Conservation (phyloP, 2,797 vertebrate species). For the Sebastes alutus region DNA sequence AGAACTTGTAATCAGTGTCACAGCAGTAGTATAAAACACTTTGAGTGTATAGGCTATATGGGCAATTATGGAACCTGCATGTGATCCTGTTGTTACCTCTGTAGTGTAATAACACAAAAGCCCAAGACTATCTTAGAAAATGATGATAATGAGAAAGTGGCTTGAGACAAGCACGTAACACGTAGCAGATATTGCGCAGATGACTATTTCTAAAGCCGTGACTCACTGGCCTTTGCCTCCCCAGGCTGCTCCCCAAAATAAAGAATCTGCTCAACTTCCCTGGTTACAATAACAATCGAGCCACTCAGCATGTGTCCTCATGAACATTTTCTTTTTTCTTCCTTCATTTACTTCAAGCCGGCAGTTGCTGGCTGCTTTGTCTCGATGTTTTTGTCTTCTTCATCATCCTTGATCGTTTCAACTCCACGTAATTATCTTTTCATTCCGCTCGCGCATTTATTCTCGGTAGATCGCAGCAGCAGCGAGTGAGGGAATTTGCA, state of each 20-base stretch:
- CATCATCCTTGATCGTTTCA: not conserved
- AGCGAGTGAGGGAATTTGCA: not conserved
- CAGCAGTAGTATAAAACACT: not conserved
- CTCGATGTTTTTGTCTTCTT: not conserved
- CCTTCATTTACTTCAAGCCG: not conserved
- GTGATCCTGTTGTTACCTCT: not conserved
- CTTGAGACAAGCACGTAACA: slow-evolving; percentile 11
- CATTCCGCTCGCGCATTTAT: not conserved
- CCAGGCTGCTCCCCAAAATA: slow-evolving; percentile 1
- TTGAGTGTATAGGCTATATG: not conserved
- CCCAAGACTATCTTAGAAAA: not conserved
- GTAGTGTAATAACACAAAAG: not conserved
- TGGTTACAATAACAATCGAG: not conserved
- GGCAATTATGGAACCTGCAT: too few species aligned
- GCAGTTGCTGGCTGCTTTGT: not conserved
- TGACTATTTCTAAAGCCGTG: slow-evolving; percentile 8
- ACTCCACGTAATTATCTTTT: not conserved
- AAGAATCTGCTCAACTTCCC: not conserved
- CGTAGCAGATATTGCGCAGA: not conserved
- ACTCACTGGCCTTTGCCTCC: slow-evolving; percentile 17
- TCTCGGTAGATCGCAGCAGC: not conserved
- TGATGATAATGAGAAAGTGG: not conserved
- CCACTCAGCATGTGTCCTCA: not conserved
- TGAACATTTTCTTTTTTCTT: not conserved
- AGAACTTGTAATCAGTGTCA: not conserved